Conservation (phyloP, 1,140 invertebrate species). For the Bradysia coprophila region DNA sequence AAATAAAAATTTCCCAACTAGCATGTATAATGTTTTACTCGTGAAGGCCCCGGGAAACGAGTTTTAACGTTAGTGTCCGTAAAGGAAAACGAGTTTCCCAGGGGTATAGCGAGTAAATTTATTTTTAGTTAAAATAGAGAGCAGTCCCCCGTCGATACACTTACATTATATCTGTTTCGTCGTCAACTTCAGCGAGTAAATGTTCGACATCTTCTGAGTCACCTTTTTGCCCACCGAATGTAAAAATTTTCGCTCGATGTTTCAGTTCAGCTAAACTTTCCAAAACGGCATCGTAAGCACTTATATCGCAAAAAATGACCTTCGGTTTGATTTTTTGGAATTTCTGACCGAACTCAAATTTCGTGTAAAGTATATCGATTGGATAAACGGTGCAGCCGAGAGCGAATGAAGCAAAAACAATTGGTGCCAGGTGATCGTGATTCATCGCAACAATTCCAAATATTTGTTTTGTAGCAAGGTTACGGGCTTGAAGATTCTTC, state of each 20-base stretch:
- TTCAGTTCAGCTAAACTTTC: constrained; percentile 10
- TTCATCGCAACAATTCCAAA: not conserved
- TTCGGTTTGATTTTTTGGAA: constrained; percentile 17
- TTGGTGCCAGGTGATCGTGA: not conserved
- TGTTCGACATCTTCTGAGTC: constrained; percentile 12
- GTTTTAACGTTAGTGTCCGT: too few species aligned
- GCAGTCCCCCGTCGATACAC: constrained; percentile 2
- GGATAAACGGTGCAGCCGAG: constrained; percentile 18
- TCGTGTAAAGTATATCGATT: constrained; percentile 1
- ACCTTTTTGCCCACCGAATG: constrained; percentile 11
- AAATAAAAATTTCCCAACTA: too few species aligned
- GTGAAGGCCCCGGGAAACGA: too few species aligned
- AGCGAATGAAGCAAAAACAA: constrained; percentile 14
- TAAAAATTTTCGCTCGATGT: constrained; percentile 11
- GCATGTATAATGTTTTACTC: too few species aligned
- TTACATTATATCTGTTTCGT: constrained; percentile 15
- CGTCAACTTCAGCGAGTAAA: constrained; percentile 14
- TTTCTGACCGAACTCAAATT: constrained; percentile 3
- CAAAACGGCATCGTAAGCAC: constrained; percentile 11
- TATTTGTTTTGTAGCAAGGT: not conserved
- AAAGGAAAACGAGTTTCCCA: constrained; percentile 2
- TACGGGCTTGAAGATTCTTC: not conserved
- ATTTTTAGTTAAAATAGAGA: too few species aligned
- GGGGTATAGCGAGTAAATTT: too few species aligned
- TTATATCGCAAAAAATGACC: constrained; percentile 19